phyloP scores from a whole-genome alignment of 53 echinoderm and acorn worm genomes.

The Apostichopus leukothele region DNA sequence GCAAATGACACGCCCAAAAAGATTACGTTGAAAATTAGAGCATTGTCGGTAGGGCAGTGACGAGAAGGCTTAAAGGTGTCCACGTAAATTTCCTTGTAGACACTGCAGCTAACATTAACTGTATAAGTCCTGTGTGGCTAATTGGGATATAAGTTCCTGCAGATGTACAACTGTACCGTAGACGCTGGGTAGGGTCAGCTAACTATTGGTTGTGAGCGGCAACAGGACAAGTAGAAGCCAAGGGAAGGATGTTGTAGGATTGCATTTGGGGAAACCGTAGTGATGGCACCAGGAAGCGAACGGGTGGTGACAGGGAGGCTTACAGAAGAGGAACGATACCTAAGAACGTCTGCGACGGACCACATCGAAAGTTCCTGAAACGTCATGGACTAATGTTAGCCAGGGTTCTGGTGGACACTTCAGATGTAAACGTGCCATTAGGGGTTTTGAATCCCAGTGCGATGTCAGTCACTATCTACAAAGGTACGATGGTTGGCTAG shows the following conservation, averaged over 20 bases:
- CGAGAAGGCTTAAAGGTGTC: background rate
- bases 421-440: constrained; percentile 15
- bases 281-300: constrained; percentile 18
- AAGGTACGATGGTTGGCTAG: constrained; percentile 25
- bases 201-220: background rate
- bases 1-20: background rate
- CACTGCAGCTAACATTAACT: too few species aligned
- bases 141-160: constrained; percentile 63
- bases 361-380: background rate
- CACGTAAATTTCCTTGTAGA: constrained; percentile 13
- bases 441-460: constrained; percentile 48
- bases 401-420: constrained; percentile 16
- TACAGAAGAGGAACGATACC: background rate
- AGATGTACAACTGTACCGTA: constrained; percentile 29
- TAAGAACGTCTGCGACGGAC: background rate
- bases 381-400: constrained; percentile 6
- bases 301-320: background rate
- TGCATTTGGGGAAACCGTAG: background rate
- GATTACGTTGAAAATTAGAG: background rate
- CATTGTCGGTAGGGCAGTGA: background rate
- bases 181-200: background rate
- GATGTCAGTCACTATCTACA: background rate
- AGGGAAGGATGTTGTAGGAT: background rate
- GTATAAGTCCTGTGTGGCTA: constrained; percentile 53
- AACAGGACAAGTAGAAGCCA: background rate